Evolutionary conservation across 2,797 vertebrate species (phyloP).

Genomic region (Picus viridis): DNA sequence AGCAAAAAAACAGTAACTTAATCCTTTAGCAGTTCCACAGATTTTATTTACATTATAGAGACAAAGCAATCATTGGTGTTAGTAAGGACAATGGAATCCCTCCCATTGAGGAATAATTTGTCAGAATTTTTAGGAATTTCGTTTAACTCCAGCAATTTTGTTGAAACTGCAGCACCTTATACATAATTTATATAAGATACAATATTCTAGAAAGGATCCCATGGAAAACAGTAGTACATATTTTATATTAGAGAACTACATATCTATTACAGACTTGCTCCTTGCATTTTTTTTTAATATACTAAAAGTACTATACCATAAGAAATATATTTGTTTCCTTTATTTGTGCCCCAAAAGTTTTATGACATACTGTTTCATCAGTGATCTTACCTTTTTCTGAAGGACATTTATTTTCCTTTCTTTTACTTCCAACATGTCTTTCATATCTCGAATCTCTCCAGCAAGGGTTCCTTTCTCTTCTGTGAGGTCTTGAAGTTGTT

Average conservation of each 20-base stretch:
- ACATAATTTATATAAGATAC: background rate
- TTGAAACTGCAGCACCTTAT: background rate
- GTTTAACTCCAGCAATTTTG: background rate
- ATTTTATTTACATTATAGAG: background rate
- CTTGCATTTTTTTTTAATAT: background rate
- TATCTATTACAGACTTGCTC: background rate
- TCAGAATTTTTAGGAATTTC: background rate
- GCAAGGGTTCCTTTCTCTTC: conserved; percentile 98
- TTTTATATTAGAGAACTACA: background rate
- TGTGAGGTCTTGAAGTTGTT: conserved; percentile 98
- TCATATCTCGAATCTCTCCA: conserved; percentile 98
- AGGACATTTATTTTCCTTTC: conserved; percentile 98
- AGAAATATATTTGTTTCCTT: background rate
- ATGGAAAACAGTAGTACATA: background rate
- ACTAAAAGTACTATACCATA: background rate
- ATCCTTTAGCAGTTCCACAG: background rate
- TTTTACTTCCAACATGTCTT: conserved; percentile 99
- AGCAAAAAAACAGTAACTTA: background rate
- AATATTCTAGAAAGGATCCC: background rate
- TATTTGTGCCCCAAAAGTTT: background rate
- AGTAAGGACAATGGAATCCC: background rate
- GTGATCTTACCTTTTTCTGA: conserved; percentile 92
- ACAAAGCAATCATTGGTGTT: background rate
- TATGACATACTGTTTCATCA: background rate
- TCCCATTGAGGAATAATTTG: background rate